phyloP scores from a whole-genome alignment of 1,140 invertebrate genomes.

The Brachionus sp. region DNA sequence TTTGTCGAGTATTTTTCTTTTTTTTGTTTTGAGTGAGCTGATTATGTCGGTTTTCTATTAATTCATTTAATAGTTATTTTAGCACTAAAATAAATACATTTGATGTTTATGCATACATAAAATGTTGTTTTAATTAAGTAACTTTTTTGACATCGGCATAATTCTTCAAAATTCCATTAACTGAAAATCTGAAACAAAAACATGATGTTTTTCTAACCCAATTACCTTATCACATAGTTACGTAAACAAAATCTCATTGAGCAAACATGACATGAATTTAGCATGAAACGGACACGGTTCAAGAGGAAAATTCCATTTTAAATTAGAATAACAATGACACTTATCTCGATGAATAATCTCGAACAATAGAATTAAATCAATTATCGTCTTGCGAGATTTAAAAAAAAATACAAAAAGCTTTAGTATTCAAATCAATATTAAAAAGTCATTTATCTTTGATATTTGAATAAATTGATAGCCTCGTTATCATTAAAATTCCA shows the following conservation, averaged over 20 bases:
- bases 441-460: constrained; percentile 22
- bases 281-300: neutral
- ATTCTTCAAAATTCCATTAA: neutral
- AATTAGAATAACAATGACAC: constrained; percentile 2
- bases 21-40: neutral
- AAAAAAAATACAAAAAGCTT: neutral
- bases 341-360: neutral
- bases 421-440: constrained; percentile 9
- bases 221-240: neutral
- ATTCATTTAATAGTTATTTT: neutral
- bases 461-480: neutral
- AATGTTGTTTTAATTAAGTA: neutral
- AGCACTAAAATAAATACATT: constrained; percentile 10
- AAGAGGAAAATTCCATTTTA: neutral
- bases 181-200: neutral
- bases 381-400: neutral
- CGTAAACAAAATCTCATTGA: constrained; percentile 2
- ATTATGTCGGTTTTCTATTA: neutral
- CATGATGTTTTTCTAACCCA: constrained; percentile 6
- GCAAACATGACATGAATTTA: neutral
- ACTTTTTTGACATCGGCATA: constrained; percentile 1
- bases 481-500: constrained; percentile 41
- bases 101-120: neutral
- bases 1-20: neutral
- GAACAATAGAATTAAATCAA: neutral